A percentile compares a stretch with the other conserved stretches of the same genome.
These are phyloP conservation scores for Melanotaenia nigrans DNA, from an alignment of 2,797 vertebrate genomes.

Conservation along the genomic window DNA sequence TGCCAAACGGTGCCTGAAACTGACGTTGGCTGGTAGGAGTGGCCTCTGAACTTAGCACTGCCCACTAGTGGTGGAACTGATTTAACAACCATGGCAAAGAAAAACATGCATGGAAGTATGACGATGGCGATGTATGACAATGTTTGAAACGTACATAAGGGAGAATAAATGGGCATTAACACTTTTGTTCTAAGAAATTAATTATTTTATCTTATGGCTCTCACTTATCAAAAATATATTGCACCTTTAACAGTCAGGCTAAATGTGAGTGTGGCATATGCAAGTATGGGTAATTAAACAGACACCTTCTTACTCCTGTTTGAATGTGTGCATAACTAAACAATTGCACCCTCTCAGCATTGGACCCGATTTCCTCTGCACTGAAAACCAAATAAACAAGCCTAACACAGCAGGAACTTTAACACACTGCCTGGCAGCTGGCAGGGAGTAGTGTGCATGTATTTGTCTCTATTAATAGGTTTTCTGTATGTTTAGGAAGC, in stretches of 20 bases:
- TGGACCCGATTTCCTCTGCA: conserved; percentile 40
- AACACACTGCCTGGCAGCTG: conserved; percentile 17
- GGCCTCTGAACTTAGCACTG: no score
- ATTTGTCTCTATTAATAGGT: conserved; percentile 20
- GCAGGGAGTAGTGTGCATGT: not conserved
- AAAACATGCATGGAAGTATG: no score
- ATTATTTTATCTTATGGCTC: conserved; percentile 5
- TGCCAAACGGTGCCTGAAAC: no score
- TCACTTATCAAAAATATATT: not conserved
- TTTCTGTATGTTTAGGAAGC: conserved; percentile 21
- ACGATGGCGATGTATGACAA: no score
- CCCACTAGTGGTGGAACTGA: no score
- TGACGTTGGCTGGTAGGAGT: no score
- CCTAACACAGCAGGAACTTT: conserved; percentile 21
- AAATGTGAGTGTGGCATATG: not conserved
- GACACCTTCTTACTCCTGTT: conserved; percentile 16
- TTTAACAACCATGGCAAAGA: no score
- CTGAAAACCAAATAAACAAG: conserved; percentile 51
- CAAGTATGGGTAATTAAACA: conserved; percentile 18
- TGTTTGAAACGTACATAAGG: no score
- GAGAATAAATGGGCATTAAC: not conserved
- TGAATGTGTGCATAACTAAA: conserved; percentile 22
- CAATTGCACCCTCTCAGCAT: conserved; percentile 25
- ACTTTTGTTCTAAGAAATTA: not conserved
- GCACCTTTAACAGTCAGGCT: not conserved